Conservation (phyloP, 2,888 invertebrate genomes). For the Agrotis ipsilon region DNA sequence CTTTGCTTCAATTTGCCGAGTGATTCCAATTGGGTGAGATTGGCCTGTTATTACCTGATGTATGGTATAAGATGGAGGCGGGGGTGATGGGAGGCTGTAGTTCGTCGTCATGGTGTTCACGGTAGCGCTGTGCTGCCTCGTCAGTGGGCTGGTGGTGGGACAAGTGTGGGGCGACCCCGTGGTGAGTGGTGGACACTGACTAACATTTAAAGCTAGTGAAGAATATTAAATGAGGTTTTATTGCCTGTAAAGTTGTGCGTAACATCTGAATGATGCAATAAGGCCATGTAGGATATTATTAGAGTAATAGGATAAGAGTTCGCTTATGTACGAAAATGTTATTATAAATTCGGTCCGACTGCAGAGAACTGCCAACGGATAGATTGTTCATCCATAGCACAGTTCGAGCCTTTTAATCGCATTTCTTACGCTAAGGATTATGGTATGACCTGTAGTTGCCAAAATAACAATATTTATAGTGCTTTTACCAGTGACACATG, state of each 20-base stretch:
- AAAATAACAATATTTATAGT: neutral
- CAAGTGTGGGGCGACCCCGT: slow-evolving; percentile 50
- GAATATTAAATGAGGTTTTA: neutral
- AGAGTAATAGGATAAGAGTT: no score
- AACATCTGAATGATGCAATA: neutral
- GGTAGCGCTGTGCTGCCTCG: slow-evolving; percentile 52
- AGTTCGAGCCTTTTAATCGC: neutral
- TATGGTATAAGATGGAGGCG: slow-evolving; percentile 48
- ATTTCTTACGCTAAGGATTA: neutral
- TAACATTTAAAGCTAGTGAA: neutral
- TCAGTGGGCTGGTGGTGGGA: slow-evolving; percentile 55
- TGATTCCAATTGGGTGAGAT: slow-evolving; percentile 41
- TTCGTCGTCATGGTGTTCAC: slow-evolving; percentile 44
- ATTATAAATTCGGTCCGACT: neutral
- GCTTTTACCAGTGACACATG: no score
- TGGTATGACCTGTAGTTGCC: neutral
- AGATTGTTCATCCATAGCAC: neutral
- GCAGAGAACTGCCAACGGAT: neutral
- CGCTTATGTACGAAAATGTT: neutral
- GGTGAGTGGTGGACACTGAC: slow-evolving; percentile 53
- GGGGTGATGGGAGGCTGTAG: neutral
- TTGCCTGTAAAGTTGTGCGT: neutral
- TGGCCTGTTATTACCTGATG: slow-evolving; percentile 38
- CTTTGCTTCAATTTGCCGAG: slow-evolving; percentile 42
- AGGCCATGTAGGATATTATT: no score